phyloP scores from a whole-genome alignment of 2,888 invertebrate genomes.

The Ophioninae sp. region DNA sequence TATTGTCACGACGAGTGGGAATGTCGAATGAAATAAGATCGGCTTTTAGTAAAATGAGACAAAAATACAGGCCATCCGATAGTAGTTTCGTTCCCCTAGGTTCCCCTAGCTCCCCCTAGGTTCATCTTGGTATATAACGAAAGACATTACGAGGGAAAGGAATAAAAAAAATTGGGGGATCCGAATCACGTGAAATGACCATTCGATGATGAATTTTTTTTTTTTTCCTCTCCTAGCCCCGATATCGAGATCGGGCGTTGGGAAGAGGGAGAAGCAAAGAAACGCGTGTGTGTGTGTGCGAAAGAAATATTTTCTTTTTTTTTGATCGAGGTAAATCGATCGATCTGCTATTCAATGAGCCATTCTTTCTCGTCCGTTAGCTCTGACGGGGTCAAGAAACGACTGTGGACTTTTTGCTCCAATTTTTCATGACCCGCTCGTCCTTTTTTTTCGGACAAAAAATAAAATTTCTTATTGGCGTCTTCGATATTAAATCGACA shows the following conservation, averaged over 20 bases:
- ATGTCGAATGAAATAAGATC: slow-evolving; percentile 77
- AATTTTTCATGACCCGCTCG: slow-evolving; percentile 9
- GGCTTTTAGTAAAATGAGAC: slow-evolving; percentile 80
- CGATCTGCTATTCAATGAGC: slow-evolving; percentile 28
- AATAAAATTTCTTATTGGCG: no score
- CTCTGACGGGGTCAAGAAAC: background rate
- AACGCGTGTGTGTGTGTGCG: slow-evolving; percentile 34
- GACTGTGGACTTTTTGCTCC: slow-evolving; percentile 5
- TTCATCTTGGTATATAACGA: slow-evolving; percentile 22
- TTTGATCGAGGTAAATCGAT: slow-evolving; percentile 32
- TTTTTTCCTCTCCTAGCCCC: slow-evolving; percentile 1
- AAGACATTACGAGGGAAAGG: slow-evolving; percentile 39
- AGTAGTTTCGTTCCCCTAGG: slow-evolving; percentile 45
- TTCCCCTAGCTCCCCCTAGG: background rate
- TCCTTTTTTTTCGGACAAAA: background rate
- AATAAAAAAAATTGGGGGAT: slow-evolving; percentile 16
- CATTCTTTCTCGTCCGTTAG: slow-evolving; percentile 27
- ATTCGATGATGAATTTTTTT: slow-evolving; percentile 62
- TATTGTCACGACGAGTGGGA: slow-evolving; percentile 60
- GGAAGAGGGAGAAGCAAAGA: slow-evolving; percentile 15
- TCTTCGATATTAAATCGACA: background rate
- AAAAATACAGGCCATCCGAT: slow-evolving; percentile 76
- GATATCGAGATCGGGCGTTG: slow-evolving; percentile 26
- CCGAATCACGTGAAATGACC: slow-evolving; percentile 73
- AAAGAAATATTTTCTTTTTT: slow-evolving; percentile 34